A percentile compares a stretch with the other conserved stretches of the same genome.
These are phyloP conservation scores for Leptinotarsa undecemlineata DNA, from an alignment of 1,140 invertebrate genomes.

Conservation along the genomic window DNA sequence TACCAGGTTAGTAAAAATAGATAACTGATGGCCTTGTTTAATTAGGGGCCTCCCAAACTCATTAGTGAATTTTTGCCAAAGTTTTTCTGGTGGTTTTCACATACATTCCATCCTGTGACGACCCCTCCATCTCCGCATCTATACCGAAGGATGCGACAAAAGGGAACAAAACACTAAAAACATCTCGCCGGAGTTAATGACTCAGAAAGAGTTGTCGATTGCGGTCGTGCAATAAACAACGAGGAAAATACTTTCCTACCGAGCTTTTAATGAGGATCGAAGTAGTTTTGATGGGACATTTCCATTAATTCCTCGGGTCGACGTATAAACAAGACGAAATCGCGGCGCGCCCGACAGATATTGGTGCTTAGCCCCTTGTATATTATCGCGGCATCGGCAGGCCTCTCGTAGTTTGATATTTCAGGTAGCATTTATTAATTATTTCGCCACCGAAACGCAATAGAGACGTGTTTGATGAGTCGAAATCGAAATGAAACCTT, in stretches of 20 bases:
- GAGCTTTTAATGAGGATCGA: conserved; percentile 51
- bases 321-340: conserved; percentile 35
- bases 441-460: background rate
- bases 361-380: conserved; percentile 43
- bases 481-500: too few species aligned
- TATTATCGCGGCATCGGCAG: conserved; percentile 42
- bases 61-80: too few species aligned
- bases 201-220: conserved; percentile 34
- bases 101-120: too few species aligned
- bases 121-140: too few species aligned
- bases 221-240: conserved; percentile 30
- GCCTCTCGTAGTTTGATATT: conserved; percentile 17
- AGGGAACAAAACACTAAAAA: conserved; percentile 43
- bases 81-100: too few species aligned
- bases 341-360: conserved; percentile 38
- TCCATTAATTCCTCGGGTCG: conserved; percentile 26
- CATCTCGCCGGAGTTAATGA: conserved; percentile 40
- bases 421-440: conserved; percentile 19
- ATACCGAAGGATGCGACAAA: conserved; percentile 32
- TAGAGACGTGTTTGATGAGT: background rate
- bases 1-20: too few species aligned
- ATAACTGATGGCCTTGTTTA: too few species aligned
- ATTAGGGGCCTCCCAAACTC: too few species aligned
- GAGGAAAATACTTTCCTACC: conserved; percentile 39
- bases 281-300: conserved; percentile 44